These are phyloP conservation scores for Eubasilissa regina DNA, from an alignment of 1,140 invertebrate species.

Conservation along the genomic window DNA sequence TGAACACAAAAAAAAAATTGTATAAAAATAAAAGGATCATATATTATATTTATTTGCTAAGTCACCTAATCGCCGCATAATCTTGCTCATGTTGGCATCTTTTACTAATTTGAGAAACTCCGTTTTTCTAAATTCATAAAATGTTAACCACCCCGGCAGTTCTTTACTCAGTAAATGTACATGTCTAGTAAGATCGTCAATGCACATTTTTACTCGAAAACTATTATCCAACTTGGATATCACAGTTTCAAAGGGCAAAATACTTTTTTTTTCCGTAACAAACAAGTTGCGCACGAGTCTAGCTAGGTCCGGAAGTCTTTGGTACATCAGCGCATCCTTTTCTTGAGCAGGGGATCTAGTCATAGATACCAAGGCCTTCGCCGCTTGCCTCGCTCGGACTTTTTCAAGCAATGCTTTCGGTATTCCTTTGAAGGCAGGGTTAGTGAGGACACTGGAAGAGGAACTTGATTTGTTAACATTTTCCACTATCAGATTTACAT, in stretches of 20 bases:
- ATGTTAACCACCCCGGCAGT: conserved; percentile 82
- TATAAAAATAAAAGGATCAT: conserved; percentile 49
- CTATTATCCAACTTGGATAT: conserved; percentile 87
- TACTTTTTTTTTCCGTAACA: conserved; percentile 89
- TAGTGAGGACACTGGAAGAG: conserved; percentile 62
- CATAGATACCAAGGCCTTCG: conserved; percentile 87
- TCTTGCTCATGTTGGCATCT: conserved; percentile 77
- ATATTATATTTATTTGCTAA: conserved; percentile 71
- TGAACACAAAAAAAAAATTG: too few relatives aligned
- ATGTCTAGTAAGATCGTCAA: conserved; percentile 82
- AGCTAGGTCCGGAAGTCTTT: conserved; percentile 86
- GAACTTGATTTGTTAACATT: conserved; percentile 42
- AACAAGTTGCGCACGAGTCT: conserved; percentile 88
- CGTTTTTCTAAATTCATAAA: conserved; percentile 81
- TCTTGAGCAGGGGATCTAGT: conserved; percentile 84
- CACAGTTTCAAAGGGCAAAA: conserved; percentile 82
- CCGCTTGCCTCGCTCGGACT: conserved; percentile 91
- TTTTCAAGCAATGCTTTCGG: conserved; percentile 88
- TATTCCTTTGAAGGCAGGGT: conserved; percentile 83
- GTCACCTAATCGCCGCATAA: conserved; percentile 77
- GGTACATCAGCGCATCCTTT: conserved; percentile 82
- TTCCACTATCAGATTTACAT: neutral
- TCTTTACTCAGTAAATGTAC: conserved; percentile 82
- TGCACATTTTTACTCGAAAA: conserved; percentile 79
- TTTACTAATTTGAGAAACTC: conserved; percentile 84